These are phyloP conservation scores for Polylopha cassiicola DNA, from an alignment of 2,888 invertebrate genomes.

Conservation along the genomic window DNA sequence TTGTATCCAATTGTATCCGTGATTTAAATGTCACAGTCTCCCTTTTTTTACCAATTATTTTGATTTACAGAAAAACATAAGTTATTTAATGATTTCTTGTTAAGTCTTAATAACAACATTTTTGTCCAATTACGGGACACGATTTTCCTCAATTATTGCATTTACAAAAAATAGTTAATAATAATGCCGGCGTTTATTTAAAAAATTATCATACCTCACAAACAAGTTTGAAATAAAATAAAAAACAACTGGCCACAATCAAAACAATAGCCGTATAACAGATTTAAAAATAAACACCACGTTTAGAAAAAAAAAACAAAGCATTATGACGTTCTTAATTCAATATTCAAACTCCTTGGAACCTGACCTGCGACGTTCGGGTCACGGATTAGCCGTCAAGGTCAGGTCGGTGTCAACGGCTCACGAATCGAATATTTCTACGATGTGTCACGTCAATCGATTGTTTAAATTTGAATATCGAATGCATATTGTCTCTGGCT, in stretches of 20 bases:
- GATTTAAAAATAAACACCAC: neutral
- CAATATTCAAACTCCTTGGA: constrained; percentile 23
- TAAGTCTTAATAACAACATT: constrained; percentile 13
- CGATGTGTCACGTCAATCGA: constrained; percentile 27
- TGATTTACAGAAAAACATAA: constrained; percentile 8
- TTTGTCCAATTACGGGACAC: constrained; percentile 12
- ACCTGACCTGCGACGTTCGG: constrained; percentile 25
- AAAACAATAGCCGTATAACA: constrained; percentile 2
- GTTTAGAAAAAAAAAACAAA: constrained; percentile 2
- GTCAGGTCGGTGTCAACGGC: constrained; percentile 29
- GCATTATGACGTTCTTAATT: too few relatives aligned
- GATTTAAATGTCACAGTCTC: constrained; percentile 10
- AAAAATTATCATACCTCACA: too few relatives aligned
- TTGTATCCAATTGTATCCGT: too few relatives aligned
- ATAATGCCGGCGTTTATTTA: constrained; percentile 4
- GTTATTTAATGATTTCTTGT: constrained; percentile 18
- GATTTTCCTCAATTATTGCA: constrained; percentile 19
- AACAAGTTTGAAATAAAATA: too few relatives aligned
- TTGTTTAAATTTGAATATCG: constrained; percentile 16
- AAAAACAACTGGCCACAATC: too few relatives aligned
- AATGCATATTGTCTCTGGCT: too few relatives aligned
- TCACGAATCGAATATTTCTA: constrained; percentile 30
- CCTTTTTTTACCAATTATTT: constrained; percentile 2
- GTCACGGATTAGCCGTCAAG: constrained; percentile 28
- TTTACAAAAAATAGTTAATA: constrained; percentile 7